Evolutionary conservation across 2,797 vertebrate genomes (phyloP).

Genomic region (Gephyroberyx darwinii): DNA sequence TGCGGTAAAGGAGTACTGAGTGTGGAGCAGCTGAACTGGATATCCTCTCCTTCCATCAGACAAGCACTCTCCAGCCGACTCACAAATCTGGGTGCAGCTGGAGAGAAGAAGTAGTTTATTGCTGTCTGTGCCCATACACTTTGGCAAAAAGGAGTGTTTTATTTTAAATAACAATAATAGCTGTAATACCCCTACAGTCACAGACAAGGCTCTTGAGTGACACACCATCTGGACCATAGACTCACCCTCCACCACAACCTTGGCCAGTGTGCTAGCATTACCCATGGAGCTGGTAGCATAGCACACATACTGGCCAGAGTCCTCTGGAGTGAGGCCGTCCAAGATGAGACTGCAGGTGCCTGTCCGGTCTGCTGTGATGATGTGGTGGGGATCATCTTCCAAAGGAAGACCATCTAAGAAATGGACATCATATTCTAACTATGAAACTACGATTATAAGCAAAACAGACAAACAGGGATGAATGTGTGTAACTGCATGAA

Average conservation of each 20-base stretch:
- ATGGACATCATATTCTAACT: background rate
- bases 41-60: conserved; percentile 88
- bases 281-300: conserved; percentile 90
- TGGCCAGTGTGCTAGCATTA: conserved; percentile 88
- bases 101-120: conserved; percentile 17
- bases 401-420: conserved; percentile 88
- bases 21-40: conserved; percentile 88
- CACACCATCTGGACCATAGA: background rate
- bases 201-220: background rate
- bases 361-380: conserved; percentile 89
- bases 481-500: background rate
- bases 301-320: conserved; percentile 95
- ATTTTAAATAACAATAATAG: background rate
- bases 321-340: conserved; percentile 85
- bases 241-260: conserved; percentile 92
- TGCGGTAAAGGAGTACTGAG: conserved; percentile 87
- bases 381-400: conserved; percentile 92
- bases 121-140: background rate
- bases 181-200: background rate
- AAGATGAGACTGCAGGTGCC: conserved; percentile 90
- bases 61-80: conserved; percentile 87
- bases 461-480: background rate
- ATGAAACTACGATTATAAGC: background rate
- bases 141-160: background rate
- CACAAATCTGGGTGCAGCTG: conserved; percentile 93